phyloP scores from a whole-genome alignment of 2,888 invertebrate species.

The Yponomeuta sedellus region DNA sequence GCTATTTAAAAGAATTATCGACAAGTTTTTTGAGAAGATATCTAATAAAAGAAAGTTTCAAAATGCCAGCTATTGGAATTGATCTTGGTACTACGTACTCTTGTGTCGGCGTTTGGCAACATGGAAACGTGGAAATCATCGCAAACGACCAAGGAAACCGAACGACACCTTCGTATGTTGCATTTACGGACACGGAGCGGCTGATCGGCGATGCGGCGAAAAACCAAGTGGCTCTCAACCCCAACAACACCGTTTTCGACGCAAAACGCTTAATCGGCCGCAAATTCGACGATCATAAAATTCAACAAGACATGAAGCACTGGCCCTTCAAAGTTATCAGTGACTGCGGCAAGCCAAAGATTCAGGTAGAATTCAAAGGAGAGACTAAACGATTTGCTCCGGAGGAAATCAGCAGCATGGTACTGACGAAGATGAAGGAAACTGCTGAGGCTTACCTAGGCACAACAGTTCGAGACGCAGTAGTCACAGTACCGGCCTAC shows the following conservation, averaged over 20 bases:
- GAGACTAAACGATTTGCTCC: slow-evolving; percentile 81
- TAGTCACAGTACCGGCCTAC: slow-evolving; percentile 89
- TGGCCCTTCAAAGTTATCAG: slow-evolving; percentile 88
- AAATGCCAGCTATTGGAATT: slow-evolving; percentile 65
- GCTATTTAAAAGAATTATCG: slow-evolving; percentile 15
- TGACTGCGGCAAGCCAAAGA: slow-evolving; percentile 81
- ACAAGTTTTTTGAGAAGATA: background rate
- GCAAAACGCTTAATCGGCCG: slow-evolving; percentile 88
- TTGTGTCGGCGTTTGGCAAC: slow-evolving; percentile 89
- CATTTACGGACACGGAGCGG: slow-evolving; percentile 80
- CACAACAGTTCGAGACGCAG: slow-evolving; percentile 80
- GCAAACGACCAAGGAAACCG: slow-evolving; percentile 93
- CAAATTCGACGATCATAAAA: slow-evolving; percentile 83
- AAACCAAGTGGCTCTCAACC: slow-evolving; percentile 88
- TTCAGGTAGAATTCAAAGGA: slow-evolving; percentile 81
- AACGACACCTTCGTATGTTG: slow-evolving; percentile 91
- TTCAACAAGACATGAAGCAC: slow-evolving; percentile 86
- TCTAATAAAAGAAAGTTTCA: slow-evolving; percentile 13
- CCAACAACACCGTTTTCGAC: slow-evolving; percentile 83
- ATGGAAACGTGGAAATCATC: slow-evolving; percentile 88
- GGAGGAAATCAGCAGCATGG: slow-evolving; percentile 85
- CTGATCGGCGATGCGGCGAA: slow-evolving; percentile 92
- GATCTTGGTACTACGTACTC: slow-evolving; percentile 93
- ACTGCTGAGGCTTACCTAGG: slow-evolving; percentile 80
- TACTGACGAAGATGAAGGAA: slow-evolving; percentile 53